These are phyloP conservation scores for Tiliacea citrago DNA, from an alignment of 2,888 invertebrate genomes.

Conservation along the genomic window DNA sequence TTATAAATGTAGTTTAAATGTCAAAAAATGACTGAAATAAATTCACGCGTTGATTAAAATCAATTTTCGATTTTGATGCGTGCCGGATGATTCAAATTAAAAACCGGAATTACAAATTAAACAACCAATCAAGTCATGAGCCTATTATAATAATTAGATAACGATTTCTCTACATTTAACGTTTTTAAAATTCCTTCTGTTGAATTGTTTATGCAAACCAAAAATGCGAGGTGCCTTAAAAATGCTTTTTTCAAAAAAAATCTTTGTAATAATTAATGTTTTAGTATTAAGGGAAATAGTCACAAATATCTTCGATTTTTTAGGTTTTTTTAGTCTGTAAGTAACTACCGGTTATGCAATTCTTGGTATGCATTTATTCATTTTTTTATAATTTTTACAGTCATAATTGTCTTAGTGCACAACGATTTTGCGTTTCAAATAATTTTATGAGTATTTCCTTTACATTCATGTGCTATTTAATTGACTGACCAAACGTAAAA, in stretches of 20 bases:
- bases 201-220: slow-evolving; percentile 76
- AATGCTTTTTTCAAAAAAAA: slow-evolving; percentile 69
- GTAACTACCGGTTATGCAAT: slow-evolving; percentile 59
- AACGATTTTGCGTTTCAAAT: slow-evolving; percentile 40
- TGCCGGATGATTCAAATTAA: slow-evolving; percentile 40
- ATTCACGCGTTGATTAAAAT: slow-evolving; percentile 31
- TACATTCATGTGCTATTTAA: background rate
- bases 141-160: slow-evolving; percentile 58
- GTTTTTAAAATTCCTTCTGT: slow-evolving; percentile 64
- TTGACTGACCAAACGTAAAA: background rate
- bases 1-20: background rate
- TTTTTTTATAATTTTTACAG: slow-evolving; percentile 61
- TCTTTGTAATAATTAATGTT: slow-evolving; percentile 61
- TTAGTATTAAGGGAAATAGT: slow-evolving; percentile 78
- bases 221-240: slow-evolving; percentile 87
- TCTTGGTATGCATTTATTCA: slow-evolving; percentile 67
- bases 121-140: slow-evolving; percentile 53
- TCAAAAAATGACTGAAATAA: slow-evolving; percentile 5
- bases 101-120: slow-evolving; percentile 31
- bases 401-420: slow-evolving; percentile 56
- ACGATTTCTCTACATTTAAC: slow-evolving; percentile 62
- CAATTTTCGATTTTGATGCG: background rate
- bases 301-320: slow-evolving; percentile 75
- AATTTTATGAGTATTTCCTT: slow-evolving; percentile 11
- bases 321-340: slow-evolving; percentile 66